Evolutionary conservation across 2,113 vertebrate genomes (phyloP).

Genomic region (Protobothrops mucrosquamatus): DNA sequence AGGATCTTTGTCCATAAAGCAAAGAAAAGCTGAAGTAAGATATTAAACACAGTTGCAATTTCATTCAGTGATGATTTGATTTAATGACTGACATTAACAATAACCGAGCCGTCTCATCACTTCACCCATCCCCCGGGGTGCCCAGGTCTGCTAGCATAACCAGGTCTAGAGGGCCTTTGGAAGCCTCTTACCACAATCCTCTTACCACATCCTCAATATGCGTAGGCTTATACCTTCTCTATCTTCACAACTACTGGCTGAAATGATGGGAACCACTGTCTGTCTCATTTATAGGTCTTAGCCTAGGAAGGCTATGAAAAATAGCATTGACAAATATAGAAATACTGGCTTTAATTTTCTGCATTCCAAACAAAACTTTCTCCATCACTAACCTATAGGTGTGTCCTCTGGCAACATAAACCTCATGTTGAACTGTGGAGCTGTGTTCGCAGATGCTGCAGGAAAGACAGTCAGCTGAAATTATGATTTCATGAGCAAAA

Average conservation of each 20-base stretch:
- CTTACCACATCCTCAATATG: not conserved
- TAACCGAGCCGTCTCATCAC: not conserved
- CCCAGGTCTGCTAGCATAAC: no score
- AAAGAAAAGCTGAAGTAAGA: not conserved
- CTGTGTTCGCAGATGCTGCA: conserved; percentile 34
- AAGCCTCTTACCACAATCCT: not conserved
- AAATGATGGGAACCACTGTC: not conserved
- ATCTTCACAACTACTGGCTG: not conserved
- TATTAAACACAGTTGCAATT: not conserved
- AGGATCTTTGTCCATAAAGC: not conserved
- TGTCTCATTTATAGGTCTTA: not conserved
- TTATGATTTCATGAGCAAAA: not conserved
- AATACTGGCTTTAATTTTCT: not conserved
- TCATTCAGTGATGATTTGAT: not conserved
- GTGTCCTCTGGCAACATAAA: conserved; percentile 46
- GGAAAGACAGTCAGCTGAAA: not conserved
- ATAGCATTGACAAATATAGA: not conserved
- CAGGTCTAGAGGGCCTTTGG: not conserved
- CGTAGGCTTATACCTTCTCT: not conserved
- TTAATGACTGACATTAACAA: not conserved
- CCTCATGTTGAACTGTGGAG: conserved; percentile 36
- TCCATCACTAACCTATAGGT: conserved; percentile 50
- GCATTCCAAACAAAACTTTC: not conserved
- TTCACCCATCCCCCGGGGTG: not conserved
- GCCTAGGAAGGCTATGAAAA: not conserved